Evolutionary conservation across 1,140 invertebrate genomes (phyloP), one percentile per base, ranked within the genome.

Genomic region (Gonioctena quinquepunctata): DNA sequence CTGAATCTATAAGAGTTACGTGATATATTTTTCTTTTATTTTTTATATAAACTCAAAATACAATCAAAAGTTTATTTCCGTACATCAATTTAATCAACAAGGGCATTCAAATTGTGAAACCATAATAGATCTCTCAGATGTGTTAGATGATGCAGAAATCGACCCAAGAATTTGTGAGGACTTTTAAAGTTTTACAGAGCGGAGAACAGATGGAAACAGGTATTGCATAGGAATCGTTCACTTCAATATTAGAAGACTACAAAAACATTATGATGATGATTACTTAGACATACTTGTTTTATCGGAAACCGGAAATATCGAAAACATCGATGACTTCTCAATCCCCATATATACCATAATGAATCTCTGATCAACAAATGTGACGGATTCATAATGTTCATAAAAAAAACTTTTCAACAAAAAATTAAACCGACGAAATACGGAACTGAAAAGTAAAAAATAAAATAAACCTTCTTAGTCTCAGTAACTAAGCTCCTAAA

Each of bases 351-450:
- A 7, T 48, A 48, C 25, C 49, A 64, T 23, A 64, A 49, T 21
- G 61, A 64, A 64, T 64, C 61, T 18, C 42, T 19, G 49, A 33
- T 21, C 11, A 50, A 64, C 49, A 28, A 64, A 64, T 42, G 22
- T 49, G 61, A 64, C 22, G 61, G 61, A 8, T 7, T 64, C 8
- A 23, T 64, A 16, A 42, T 64, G n/a, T 64, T 48, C 22, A 25
- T 50, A 27, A 48, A 64, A 33, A 64, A 64, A 22, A 16, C 22
- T 5, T 64, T 21, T 18, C 61, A 64, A 18, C 23, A 27, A 19
- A 61, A 25, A 25, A n/a, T n/a, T n/a, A n/a, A n/a, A n/a, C n/a
- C n/a, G n/a, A n/a, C n/a, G n/a, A n/a, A n/a, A n/a, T n/a, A 18
- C 16, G 18, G 28, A 64, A 42, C 13, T 22, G n/a, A 21, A 16